These are phyloP conservation scores for Pasiphila rectangulata DNA, from an alignment of 2,888 invertebrate species.

Conservation along the genomic window DNA sequence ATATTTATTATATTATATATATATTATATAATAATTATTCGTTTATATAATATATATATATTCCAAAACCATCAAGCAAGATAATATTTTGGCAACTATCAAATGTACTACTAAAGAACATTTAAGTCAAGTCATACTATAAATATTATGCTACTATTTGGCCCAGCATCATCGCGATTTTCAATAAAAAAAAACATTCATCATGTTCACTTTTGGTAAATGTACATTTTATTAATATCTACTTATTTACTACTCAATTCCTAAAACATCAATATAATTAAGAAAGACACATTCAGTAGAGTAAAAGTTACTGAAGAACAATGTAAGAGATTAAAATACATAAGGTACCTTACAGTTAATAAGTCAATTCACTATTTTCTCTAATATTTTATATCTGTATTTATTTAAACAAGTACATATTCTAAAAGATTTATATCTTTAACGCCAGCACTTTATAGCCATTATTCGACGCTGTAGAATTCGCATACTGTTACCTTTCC, in stretches of 20 bases:
- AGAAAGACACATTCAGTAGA: conserved; percentile 23
- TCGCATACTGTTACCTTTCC: no score
- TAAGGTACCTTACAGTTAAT: no score
- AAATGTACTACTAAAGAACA: background rate
- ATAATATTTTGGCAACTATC: background rate
- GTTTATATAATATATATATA: background rate
- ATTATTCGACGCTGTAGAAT: no score
- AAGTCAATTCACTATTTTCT: background rate
- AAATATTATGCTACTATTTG: conserved; percentile 14
- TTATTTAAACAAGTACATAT: no score
- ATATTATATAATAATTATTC: no score
- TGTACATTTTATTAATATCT: conserved; percentile 10
- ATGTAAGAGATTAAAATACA: background rate
- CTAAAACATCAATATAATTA: conserved; percentile 15
- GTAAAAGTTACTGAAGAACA: conserved; percentile 18
- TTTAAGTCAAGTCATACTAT: background rate
- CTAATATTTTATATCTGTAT: background rate
- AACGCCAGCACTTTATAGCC: no score
- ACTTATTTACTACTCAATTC: conserved; percentile 21
- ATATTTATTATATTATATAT: no score
- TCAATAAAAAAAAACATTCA: no score
- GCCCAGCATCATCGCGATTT: conserved; percentile 17
- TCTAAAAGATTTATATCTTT: no score
- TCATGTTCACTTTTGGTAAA: no score
- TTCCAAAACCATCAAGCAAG: background rate